Evolutionary conservation across 2,797 vertebrate genomes (phyloP).

Genomic region (Balearica regulorum): DNA sequence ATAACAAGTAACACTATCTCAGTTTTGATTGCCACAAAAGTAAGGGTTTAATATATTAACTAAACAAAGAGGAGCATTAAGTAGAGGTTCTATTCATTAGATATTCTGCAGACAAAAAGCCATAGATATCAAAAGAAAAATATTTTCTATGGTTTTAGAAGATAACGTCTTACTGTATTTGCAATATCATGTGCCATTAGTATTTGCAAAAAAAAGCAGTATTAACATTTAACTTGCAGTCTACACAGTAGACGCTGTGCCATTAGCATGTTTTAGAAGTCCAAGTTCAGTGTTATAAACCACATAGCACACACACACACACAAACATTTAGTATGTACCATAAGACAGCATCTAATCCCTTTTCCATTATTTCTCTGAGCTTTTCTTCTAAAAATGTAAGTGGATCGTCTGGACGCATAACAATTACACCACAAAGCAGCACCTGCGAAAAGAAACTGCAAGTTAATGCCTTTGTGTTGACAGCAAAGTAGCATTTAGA

Average conservation of each 20-base stretch:
- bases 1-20: neutral
- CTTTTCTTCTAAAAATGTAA: conserved; percentile 77
- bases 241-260: neutral
- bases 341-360: conserved; percentile 64
- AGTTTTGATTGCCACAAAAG: neutral
- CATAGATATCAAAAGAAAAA: neutral
- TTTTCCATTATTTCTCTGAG: conserved; percentile 72
- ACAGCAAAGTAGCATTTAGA: neutral
- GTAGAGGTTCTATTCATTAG: neutral
- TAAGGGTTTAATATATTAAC: neutral
- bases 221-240: neutral
- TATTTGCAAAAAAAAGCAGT: neutral
- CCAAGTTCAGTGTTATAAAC: neutral
- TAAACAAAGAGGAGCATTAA: neutral
- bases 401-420: conserved; percentile 73
- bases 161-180: neutral
- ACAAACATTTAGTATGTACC: conserved; percentile 56
- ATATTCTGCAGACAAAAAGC: neutral
- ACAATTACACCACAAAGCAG: conserved; percentile 75
- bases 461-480: neutral
- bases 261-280: neutral
- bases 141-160: neutral
- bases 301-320: neutral
- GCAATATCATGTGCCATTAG: neutral
- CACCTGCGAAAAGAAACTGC: conserved; percentile 61